Evolutionary conservation across 2,113 vertebrate genomes (phyloP).

Genomic region (Eptatretus burgeri): DNA sequence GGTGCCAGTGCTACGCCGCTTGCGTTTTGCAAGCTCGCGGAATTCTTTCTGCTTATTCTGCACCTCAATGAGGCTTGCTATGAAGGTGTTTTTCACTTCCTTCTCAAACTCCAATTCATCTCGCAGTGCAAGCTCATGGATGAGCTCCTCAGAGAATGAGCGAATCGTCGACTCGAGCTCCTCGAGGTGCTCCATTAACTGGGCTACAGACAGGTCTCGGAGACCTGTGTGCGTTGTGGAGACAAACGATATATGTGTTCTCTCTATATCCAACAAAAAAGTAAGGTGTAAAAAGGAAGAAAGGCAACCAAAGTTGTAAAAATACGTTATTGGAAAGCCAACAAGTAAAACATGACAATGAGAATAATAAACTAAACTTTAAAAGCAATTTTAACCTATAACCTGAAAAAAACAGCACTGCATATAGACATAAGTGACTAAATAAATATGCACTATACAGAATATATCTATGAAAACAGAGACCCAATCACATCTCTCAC

Average conservation of each 20-base stretch:
- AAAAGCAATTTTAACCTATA: too few species aligned
- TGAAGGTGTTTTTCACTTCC: conserved; percentile 76
- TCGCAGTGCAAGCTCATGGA: conserved; percentile 42
- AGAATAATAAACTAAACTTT: too few species aligned
- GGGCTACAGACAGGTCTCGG: conserved; percentile 30
- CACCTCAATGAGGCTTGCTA: conserved; percentile 54
- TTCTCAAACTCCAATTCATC: conserved; percentile 76
- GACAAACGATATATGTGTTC: too few species aligned
- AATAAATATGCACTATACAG: too few species aligned
- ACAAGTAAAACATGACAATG: too few species aligned
- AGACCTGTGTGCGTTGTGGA: conserved; percentile 20
- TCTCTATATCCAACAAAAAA: background rate
- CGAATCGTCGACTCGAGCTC: conserved; percentile 36
- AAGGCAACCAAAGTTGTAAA: too few species aligned
- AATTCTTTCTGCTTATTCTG: conserved; percentile 76
- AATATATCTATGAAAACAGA: too few species aligned
- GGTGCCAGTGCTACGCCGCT: conserved; percentile 37
- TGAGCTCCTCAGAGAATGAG: conserved; percentile 50
- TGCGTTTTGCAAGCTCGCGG: conserved; percentile 38
- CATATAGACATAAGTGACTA: too few species aligned
- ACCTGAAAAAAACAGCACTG: too few species aligned
- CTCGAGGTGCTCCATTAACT: conserved; percentile 30
- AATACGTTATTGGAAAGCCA: too few species aligned
- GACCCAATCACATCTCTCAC: too few species aligned
- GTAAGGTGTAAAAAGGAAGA: background rate